Base-by-base conservation (phyloP, 1,140 invertebrate genomes). In the Nephila pilipes region DNA sequence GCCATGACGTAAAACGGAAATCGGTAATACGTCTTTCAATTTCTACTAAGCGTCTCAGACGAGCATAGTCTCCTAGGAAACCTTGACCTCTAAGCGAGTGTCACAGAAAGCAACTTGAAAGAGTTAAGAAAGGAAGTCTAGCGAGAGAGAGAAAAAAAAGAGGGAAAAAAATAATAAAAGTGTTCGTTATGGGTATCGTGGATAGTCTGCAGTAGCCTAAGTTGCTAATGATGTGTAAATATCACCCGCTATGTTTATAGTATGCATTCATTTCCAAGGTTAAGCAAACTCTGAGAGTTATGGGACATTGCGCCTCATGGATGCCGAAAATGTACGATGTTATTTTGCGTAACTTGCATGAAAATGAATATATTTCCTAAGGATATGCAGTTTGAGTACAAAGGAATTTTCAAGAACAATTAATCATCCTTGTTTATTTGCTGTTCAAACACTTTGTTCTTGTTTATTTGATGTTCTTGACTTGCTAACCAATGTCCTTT, bases 51-150 rank as follows among this genome's bases (percentile, higher is more conserved):
- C 60, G 32, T 87, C 85, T 54, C 32, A 60, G 60, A 87, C 32
- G 80, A 2, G 4, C 32, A n/a, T 85, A 54, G 83, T 85, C 83
- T 25, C 83, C 55, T 58, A 18, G 20, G 14, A 83, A 90, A 75
- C 88, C 88, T 90, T 90, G 88, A 90, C 88, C 88, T 90, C 75
- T 55, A 80, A 20, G n/a, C 16, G 65, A 90, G 87, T 58, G 69
- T 88, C 88, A 90, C 38, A 79, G 69, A 58, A 80, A 90, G 32
- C n/a, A 80, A 90, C 29, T 2, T 57, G 46, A 36, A 90, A 32
- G 69, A 80, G n/a, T 65, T 75, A n/a, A 25, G 14, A 63, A 87
- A 87, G 58, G 58, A 87, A 87, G 58, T 83, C 80, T 54, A 81
- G 58, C 20, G 32, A 60, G 32, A 36, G 57, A 32, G 36, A 36